Base-by-base conservation (phyloP, 2,113 vertebrate genomes). In the Petaurus breviceps region DNA sequence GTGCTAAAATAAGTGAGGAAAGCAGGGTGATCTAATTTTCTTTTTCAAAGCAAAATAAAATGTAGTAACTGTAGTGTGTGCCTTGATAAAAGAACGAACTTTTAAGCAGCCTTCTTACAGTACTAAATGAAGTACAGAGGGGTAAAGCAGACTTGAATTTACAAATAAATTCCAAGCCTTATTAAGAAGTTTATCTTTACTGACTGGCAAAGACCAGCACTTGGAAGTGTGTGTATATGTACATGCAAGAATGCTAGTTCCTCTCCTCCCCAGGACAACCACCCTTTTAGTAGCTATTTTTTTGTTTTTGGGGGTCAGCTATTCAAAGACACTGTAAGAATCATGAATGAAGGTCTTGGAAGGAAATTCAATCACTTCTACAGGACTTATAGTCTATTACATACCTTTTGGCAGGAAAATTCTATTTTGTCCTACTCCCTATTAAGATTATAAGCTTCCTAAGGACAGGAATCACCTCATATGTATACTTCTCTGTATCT, bases 1-100 rank as follows among this genome's bases (percentile, higher is more conserved):
- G 97, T 46, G 97, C 99, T 99, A 97, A 98, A 97, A 98, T 28
- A 98, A 97, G 97, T 97, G 93, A 28, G 95, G 91, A 98, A 92
- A 93, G 97, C 91, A 97, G 98, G 37, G 24, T 43, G 90, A 96
- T 97, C 94, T 89, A 68, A 95, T 61, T 98, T 98, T 97, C 84
- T 98, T 95, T 98, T 98, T 96, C 95, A 97, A 96, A 98, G 89
- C 91, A 92, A 98, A 89, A 94, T 50, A 97, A 31, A 95, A 68
- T 97, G 53, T 0, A 90, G 22, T 93, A 47, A 47, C 16, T 47
- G 11, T 1, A 95, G 91, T 95, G 94, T 94, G 94, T 77, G 77
- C 51, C 68, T 54, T 52, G 95, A 89, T 61, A 93, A 94, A 46
- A 94, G 51, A 28, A 92, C 28, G 95, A 93, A 96, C 90, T 96